Base-by-base conservation (phyloP, 2,113 vertebrate genomes). In the Cettia cetti region DNA sequence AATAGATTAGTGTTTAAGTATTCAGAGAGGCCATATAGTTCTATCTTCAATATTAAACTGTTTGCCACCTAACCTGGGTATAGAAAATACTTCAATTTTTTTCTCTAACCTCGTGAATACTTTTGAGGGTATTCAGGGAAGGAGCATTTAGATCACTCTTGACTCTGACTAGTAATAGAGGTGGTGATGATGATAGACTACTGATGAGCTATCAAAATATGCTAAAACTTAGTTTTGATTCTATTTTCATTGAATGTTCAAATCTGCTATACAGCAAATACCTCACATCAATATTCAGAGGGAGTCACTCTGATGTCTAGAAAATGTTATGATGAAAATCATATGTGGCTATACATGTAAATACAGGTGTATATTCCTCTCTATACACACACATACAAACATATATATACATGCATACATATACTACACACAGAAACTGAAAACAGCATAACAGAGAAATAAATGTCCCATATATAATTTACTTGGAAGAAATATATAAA, bases 331-430 rank as follows among this genome's bases (percentile, higher is more conserved):
- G 12, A 24, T 7, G 12, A 35, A 83, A 80, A 39, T 79, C 2
- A 12, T 69, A 22, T 27, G 6, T 71, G 24, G 10, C 10, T 80
- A 53, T 72, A 30, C 5, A 26, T 39, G 28, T 5, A 64, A 66
- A 39, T 13, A 40, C 5, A 65, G 11, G 30, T 9, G 3, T 28
- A 14, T 26, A 10, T 16, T 35, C 22, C 17, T 60, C 28, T 52
- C 2, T 45, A 0, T 33, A 19, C 1, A 13, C 4, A 28, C 4
- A 44, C 3, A 60, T 9, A 33, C 3, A 45, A 0, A 57, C 3
- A 37, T 2, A 39, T 4, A 47, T 3, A 21, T 1, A 40, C 7
- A 49, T 39, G 11, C 6, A 77, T 1, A 30, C 3, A 68, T 40
- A 31, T 10, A 35, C 30, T 52, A 78, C 11, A 82, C 4, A 60